A percentile compares a stretch with the other conserved stretches of the same genome.
Conservation (phyloP, 2,113 vertebrate genomes). For the Callaeas wilsoni region DNA sequence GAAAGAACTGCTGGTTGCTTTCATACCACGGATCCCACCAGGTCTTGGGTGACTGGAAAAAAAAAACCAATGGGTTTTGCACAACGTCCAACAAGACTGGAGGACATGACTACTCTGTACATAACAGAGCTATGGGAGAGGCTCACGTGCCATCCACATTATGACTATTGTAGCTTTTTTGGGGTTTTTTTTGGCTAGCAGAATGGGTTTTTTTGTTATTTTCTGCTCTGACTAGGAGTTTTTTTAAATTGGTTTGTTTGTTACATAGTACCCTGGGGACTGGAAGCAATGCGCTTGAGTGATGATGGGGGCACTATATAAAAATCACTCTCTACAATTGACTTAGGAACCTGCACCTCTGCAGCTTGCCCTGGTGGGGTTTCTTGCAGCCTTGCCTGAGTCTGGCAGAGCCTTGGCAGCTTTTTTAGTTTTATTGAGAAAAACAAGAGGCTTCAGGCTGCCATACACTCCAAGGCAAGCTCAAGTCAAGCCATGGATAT, state of each 20-base stretch:
- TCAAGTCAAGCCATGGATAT: not conserved
- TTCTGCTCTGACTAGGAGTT: not conserved
- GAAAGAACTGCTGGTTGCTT: not conserved
- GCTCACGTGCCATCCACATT: not conserved
- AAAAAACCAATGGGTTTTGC: not conserved
- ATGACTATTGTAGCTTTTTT: not conserved
- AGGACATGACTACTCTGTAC: not conserved
- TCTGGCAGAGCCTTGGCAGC: not conserved
- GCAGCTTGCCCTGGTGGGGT: not conserved
- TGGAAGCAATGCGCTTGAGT: not conserved
- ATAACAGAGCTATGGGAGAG: fast-evolving
- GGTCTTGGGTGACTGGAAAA: not conserved
- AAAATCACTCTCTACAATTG: not conserved
- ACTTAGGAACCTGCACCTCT: not conserved
- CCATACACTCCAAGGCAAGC: not conserved
- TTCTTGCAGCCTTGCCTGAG: not conserved
- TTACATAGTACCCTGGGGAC: not conserved
- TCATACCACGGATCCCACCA: not conserved
- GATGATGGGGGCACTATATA: not conserved
- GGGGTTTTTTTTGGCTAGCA: not conserved
- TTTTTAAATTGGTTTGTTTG: not conserved
- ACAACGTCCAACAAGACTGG: fast-evolving
- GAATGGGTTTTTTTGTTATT: not conserved
- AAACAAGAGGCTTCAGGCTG: not conserved
- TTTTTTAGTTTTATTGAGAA: not conserved